Evolutionary conservation across 2,113 vertebrate genomes (phyloP), one percentile per base, ranked within the genome.

Genomic region (Hypomesus transpacificus): DNA sequence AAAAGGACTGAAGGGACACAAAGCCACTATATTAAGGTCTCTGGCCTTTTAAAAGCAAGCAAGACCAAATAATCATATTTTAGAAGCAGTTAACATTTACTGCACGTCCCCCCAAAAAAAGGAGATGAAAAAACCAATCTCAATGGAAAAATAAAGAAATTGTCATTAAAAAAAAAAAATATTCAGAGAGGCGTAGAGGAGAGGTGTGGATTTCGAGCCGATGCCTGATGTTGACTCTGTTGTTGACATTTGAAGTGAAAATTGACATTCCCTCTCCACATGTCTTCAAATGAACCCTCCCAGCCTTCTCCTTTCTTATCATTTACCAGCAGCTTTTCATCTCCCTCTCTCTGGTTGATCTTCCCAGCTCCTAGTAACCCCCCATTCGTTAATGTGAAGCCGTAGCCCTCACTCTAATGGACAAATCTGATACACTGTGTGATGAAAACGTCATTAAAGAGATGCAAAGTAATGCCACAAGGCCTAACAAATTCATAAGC

Each of bases 371-470:
- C 26, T 62, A 22, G 26, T 58, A 22, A 22, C 21, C 66, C 60
- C 31, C 18, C 46, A 31, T 65, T 64, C 57, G 39, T 66, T 78
- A 77, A 80, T 74, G 54, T 13, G 7, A 9, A 46, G 8, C 73
- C 21, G 5, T 65, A 18, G 28, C 53, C 64, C 24, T 66, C 70
- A 2, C 39, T 65, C 51, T 66, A 51, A 76, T 77, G 65, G 57
- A 28, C 20, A 26, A 66, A 58, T 69, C 14, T 52, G 67, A 75
- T 53, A 21, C 63, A 14, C 28, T 65, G 69, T 17, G 7, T 73
- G 79, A 80, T 79, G 63, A 78, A 82, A 76, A 63, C 18, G 31
- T 74, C 66, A 51, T 69, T 75, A 46, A 79, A 80, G 72, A 51
- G 54, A 82, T 24, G 65, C 28, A 73, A 67, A 71, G 58, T 71